Conservation (phyloP, 2,797 vertebrate genomes). For the Falco concolor region DNA sequence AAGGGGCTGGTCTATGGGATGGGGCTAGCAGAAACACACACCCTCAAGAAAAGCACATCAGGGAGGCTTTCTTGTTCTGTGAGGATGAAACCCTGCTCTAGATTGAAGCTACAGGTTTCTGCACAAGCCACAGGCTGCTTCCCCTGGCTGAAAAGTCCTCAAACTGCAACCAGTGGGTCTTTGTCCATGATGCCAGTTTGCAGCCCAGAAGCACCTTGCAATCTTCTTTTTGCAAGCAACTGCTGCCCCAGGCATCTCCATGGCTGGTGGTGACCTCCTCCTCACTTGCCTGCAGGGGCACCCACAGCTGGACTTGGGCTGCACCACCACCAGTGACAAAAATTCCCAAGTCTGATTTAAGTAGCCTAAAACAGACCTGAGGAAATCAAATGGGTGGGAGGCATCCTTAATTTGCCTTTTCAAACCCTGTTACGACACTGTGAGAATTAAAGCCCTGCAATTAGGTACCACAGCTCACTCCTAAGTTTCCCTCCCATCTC, state of each 20-base stretch:
- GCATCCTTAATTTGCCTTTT: background rate
- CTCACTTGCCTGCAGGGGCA: background rate
- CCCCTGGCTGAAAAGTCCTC: background rate
- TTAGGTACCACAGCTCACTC: background rate
- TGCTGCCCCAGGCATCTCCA: background rate
- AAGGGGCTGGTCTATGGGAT: background rate
- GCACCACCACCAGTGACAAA: background rate
- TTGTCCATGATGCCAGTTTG: fast-evolving
- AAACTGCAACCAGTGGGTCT: background rate
- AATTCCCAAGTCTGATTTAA: background rate
- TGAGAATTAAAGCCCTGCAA: background rate
- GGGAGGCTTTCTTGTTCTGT: background rate
- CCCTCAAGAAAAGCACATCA: background rate
- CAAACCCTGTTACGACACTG: background rate
- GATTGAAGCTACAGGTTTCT: background rate
- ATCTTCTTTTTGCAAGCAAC: background rate
- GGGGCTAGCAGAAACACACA: background rate
- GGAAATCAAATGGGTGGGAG: background rate
- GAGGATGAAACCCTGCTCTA: background rate
- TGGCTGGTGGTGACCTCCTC: background rate
- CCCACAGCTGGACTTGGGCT: background rate
- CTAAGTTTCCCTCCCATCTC: background rate
- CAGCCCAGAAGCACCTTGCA: background rate
- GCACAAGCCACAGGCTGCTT: background rate
- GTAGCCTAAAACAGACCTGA: background rate